Evolutionary conservation across 2,113 vertebrate genomes (phyloP).

Genomic region (Globicephala melas): DNA sequence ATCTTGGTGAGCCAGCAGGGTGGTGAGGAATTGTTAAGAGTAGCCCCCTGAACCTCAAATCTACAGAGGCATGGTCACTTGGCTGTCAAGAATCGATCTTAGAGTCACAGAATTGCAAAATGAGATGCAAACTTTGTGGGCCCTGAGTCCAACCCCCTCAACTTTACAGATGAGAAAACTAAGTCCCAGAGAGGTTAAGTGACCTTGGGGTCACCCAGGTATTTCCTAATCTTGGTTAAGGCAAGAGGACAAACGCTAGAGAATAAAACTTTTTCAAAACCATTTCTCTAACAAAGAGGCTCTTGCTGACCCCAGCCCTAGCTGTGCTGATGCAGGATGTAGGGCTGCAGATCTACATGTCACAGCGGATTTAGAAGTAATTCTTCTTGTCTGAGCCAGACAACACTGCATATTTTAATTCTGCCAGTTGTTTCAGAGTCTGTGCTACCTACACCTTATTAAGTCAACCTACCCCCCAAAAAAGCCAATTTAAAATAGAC

Average conservation of each 20-base stretch:
- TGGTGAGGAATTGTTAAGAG: background rate
- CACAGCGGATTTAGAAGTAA: constrained; percentile 37
- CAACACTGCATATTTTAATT: constrained; percentile 48
- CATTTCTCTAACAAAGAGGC: background rate
- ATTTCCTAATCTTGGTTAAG: background rate
- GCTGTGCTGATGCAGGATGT: background rate
- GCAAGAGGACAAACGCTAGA: background rate
- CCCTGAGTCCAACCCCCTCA: background rate
- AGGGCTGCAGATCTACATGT: background rate
- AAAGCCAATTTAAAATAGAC: constrained; percentile 53
- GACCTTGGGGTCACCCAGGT: background rate
- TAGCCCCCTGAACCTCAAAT: background rate
- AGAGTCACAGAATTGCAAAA: background rate
- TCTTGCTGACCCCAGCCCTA: background rate
- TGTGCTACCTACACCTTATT: constrained; percentile 41
- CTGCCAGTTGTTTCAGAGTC: background rate
- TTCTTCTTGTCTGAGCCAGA: constrained; percentile 35
- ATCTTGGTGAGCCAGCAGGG: background rate
- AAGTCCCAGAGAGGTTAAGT: background rate
- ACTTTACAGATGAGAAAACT: background rate
- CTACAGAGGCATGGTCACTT: background rate
- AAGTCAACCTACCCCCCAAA: constrained; percentile 10
- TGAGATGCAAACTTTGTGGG: background rate
- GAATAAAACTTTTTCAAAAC: background rate
- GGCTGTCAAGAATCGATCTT: background rate